A percentile compares a stretch with the other conserved stretches of the same genome.
phyloP scores from a whole-genome alignment of 2,888 invertebrate genomes.

The Patella pellucida region DNA sequence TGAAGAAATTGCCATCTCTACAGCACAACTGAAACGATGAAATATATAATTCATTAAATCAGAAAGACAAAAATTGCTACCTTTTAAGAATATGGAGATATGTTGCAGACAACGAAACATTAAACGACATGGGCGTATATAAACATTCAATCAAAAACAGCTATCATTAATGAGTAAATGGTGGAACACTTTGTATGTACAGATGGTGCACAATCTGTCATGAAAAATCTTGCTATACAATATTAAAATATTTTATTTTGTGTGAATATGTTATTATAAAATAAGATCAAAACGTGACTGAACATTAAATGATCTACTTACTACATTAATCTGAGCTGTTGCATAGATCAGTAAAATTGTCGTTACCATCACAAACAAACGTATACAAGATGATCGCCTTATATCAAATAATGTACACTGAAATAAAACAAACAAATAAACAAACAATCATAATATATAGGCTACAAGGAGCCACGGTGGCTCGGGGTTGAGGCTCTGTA shows the following conservation, averaged over 20 bases:
- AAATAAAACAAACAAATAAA: conserved; percentile 31
- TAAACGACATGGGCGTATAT: too few relatives aligned
- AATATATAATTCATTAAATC: too few relatives aligned
- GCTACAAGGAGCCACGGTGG: too few relatives aligned
- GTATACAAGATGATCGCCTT: conserved; percentile 84
- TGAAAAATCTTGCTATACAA: neutral
- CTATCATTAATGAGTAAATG: too few relatives aligned
- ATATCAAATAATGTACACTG: conserved; percentile 90
- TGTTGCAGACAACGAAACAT: too few relatives aligned
- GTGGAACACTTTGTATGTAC: neutral
- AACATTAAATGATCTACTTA: conserved; percentile 74
- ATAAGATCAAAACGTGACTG: neutral
- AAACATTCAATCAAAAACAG: too few relatives aligned
- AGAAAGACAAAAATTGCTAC: too few relatives aligned
- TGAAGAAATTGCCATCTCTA: conserved; percentile 56
- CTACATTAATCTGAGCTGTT: conserved; percentile 93
- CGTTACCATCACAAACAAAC: conserved; percentile 88
- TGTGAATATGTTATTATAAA: neutral
- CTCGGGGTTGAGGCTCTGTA: too few relatives aligned
- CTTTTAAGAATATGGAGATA: too few relatives aligned
- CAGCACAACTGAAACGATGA: conserved; percentile 64
- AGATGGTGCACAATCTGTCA: neutral
- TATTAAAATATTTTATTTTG: neutral
- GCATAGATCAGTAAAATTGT: conserved; percentile 89
- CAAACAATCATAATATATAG: neutral